Evolutionary conservation across 2,888 invertebrate genomes (phyloP).

Genomic region (Nomada fabriciana): DNA sequence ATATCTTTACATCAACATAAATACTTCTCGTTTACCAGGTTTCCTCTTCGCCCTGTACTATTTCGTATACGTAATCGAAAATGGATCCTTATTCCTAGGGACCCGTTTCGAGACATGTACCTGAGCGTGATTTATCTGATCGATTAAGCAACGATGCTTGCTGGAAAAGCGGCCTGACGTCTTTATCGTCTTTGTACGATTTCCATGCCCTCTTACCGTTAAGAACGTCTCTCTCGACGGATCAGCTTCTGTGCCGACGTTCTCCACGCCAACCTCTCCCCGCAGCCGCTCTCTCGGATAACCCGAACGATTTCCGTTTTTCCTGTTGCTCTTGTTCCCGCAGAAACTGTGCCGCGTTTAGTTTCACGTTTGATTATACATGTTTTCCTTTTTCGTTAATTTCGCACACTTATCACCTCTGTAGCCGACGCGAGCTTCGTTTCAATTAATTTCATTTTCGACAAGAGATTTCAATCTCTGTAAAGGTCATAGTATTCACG

Average conservation of each 20-base stretch:
- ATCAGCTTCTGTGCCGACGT: slow-evolving; percentile 4
- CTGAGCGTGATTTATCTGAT: slow-evolving; percentile 46
- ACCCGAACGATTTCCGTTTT: slow-evolving; percentile 15
- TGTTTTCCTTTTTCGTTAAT: neutral
- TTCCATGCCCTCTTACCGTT: slow-evolving; percentile 27
- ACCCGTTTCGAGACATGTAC: slow-evolving; percentile 34
- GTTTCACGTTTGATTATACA: neutral
- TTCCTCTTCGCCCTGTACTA: neutral
- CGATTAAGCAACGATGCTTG: slow-evolving; percentile 48
- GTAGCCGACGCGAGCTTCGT: no score
- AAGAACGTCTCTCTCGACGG: slow-evolving; percentile 19
- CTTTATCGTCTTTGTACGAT: slow-evolving; percentile 56
- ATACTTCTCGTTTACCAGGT: neutral
- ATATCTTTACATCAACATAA: slow-evolving; percentile 38
- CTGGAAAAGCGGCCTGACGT: slow-evolving; percentile 35
- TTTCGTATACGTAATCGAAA: neutral
- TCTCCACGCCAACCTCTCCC: neutral
- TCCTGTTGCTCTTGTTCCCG: neutral
- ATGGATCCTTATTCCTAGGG: slow-evolving; percentile 38
- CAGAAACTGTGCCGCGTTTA: neutral
- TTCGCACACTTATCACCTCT: neutral
- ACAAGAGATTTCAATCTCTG: no score
- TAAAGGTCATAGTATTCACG: no score
- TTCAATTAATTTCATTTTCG: no score
- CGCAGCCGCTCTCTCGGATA: neutral